Evolutionary conservation across 2,888 invertebrate genomes (phyloP).

Genomic region (Lasioglossum pauxillum): DNA sequence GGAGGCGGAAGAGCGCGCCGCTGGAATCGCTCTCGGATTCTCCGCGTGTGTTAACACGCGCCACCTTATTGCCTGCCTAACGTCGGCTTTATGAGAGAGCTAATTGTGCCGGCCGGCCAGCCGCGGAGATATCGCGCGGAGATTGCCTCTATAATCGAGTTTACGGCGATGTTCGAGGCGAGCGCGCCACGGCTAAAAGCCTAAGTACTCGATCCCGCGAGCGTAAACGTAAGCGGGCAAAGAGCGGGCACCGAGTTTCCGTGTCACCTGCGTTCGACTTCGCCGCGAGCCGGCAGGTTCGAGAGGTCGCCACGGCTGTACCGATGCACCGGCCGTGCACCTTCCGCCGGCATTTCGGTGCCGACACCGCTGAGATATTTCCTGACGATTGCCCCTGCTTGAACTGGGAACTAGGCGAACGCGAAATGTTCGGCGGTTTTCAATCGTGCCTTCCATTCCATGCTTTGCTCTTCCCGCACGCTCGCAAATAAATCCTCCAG

Average conservation of each 20-base stretch:
- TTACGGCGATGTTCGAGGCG: slow-evolving; percentile 58
- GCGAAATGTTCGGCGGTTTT: slow-evolving; percentile 10
- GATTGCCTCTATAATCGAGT: slow-evolving; percentile 74
- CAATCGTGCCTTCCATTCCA: slow-evolving; percentile 1
- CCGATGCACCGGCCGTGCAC: slow-evolving; percentile 20
- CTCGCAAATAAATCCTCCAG: not conserved
- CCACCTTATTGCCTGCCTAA: slow-evolving; percentile 65
- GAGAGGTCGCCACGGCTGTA: slow-evolving; percentile 1
- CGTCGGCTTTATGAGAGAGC: slow-evolving; percentile 71
- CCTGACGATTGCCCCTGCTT: not conserved
- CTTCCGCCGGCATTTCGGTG: slow-evolving; percentile 31
- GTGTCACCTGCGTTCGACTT: slow-evolving; percentile 45
- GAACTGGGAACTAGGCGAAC: slow-evolving; percentile 13
- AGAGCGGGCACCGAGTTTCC: slow-evolving; percentile 22
- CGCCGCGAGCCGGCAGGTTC: slow-evolving; percentile 14
- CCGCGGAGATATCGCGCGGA: slow-evolving; percentile 64
- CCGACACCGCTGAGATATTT: slow-evolving; percentile 29
- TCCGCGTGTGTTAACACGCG: slow-evolving; percentile 73
- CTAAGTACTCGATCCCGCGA: slow-evolving; percentile 2
- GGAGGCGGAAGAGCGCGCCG: slow-evolving; percentile 40
- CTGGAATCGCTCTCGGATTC: slow-evolving; percentile 60
- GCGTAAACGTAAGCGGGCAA: not conserved
- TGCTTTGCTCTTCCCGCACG: not conserved
- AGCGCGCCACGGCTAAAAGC: slow-evolving; percentile 43
- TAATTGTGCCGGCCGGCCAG: slow-evolving; percentile 68